A percentile compares a stretch with the other conserved stretches of the same genome.
Evolutionary conservation across 2,888 invertebrate species (phyloP).

Genomic region (Brachyptera risi): DNA sequence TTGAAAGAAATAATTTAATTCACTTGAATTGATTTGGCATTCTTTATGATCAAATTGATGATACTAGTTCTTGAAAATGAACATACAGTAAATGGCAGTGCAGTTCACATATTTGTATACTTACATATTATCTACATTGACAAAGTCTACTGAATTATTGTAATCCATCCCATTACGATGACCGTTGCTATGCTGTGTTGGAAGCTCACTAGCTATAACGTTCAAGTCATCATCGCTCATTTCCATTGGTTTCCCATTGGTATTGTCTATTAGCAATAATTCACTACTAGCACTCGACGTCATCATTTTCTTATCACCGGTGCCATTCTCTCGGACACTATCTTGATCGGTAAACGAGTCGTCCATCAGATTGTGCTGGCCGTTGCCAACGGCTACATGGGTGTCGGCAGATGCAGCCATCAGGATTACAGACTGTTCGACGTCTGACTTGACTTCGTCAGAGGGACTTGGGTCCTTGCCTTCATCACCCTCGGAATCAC

Average conservation of each 20-base stretch:
- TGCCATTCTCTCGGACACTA: slow-evolving; percentile 16
- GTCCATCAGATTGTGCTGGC: slow-evolving; percentile 6
- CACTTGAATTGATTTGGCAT: too few relatives aligned
- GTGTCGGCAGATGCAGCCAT: background rate
- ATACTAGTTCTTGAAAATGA: too few relatives aligned
- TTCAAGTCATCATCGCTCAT: slow-evolving; percentile 30
- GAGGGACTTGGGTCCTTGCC: slow-evolving; percentile 30
- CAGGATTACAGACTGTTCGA: slow-evolving; percentile 7
- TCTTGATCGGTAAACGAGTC: background rate
- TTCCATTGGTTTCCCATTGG: slow-evolving; percentile 28
- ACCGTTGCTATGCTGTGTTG: slow-evolving; percentile 32
- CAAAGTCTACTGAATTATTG: slow-evolving; percentile 32
- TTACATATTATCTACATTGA: slow-evolving; percentile 36
- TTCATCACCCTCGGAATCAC: slow-evolving; percentile 24
- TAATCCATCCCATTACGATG: slow-evolving; percentile 34
- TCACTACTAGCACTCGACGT: slow-evolving; percentile 28
- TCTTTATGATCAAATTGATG: too few relatives aligned
- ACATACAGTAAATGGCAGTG: too few relatives aligned
- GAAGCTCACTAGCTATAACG: slow-evolving; percentile 11
- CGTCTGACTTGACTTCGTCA: slow-evolving; percentile 25
- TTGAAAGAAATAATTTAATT: too few relatives aligned
- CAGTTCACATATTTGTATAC: too few relatives aligned
- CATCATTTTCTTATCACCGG: slow-evolving; percentile 13
- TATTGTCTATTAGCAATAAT: slow-evolving; percentile 31
- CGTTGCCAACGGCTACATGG: slow-evolving; percentile 14